Conservation (phyloP, 2,797 vertebrate species). For the Lithobates sylvaticus region DNA sequence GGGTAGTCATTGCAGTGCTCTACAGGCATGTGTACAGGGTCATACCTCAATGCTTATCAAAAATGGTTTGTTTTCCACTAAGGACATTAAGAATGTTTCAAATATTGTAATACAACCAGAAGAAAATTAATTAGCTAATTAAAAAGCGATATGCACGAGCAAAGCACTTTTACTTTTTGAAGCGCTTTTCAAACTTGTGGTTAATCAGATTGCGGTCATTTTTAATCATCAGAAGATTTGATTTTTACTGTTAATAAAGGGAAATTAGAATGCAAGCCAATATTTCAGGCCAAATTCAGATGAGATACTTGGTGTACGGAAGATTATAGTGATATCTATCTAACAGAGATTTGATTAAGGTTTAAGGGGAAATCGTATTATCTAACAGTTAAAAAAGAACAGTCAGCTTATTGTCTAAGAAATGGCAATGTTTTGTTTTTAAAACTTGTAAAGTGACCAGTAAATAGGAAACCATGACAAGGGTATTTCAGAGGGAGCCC, state of each 20-base stretch:
- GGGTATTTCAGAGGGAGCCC: no score
- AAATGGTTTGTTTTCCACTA: conserved; percentile 60
- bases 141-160: conserved; percentile 62
- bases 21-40: conserved; percentile 32
- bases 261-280: conserved; percentile 64
- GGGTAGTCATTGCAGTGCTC: conserved; percentile 18
- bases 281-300: conserved; percentile 63
- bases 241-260: conserved; percentile 65
- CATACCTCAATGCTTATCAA: conserved; percentile 49
- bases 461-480: neutral
- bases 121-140: conserved; percentile 64
- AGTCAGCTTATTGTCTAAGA: conserved; percentile 55
- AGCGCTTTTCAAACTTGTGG: conserved; percentile 60
- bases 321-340: conserved; percentile 52
- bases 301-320: conserved; percentile 62
- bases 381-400: conserved; percentile 66
- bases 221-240: conserved; percentile 66
- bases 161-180: conserved; percentile 62
- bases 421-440: conserved; percentile 4
- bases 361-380: conserved; percentile 70
- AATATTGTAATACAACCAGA: conserved; percentile 62
- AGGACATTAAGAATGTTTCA: conserved; percentile 61
- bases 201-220: conserved; percentile 61
- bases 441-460: conserved; percentile 19
- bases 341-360: conserved; percentile 64